Percentiles rank a stretch among this genome's conserved stretches.
Evolutionary conservation across 2,888 invertebrate species (phyloP).

Genomic region (Cheilosia grossa): DNA sequence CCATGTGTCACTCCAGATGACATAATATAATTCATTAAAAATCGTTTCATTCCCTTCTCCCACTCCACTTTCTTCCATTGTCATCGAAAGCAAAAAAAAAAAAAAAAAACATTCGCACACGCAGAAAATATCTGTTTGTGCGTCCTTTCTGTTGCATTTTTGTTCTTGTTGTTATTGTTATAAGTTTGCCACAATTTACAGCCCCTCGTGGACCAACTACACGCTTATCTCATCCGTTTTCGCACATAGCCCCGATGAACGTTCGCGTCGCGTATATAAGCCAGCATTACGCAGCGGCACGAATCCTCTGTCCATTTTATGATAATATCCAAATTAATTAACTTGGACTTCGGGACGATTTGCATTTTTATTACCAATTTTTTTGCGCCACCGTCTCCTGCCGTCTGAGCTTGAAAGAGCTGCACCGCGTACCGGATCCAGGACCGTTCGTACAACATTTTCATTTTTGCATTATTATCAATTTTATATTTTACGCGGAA

Average conservation of each 20-base stretch:
- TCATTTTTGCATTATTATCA: constrained; percentile 63
- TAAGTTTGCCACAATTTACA: constrained; percentile 59
- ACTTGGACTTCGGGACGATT: constrained; percentile 73
- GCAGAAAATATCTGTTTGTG: background rate
- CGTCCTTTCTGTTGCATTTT: constrained; percentile 30
- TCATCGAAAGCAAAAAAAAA: background rate
- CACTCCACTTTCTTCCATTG: constrained; percentile 28
- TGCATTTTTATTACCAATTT: constrained; percentile 75
- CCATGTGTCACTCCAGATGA: constrained; percentile 66
- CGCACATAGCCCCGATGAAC: constrained; percentile 16
- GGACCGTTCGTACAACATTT: constrained; percentile 12
- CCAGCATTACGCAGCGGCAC: constrained; percentile 56
- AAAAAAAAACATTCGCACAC: background rate
- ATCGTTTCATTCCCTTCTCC: constrained; percentile 51
- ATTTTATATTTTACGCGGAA: constrained; percentile 43
- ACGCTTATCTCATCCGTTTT: constrained; percentile 56
- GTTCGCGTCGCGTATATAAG: background rate
- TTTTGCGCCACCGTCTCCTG: constrained; percentile 38
- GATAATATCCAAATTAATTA: constrained; percentile 75
- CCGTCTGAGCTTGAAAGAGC: constrained; percentile 1
- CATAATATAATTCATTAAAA: constrained; percentile 70
- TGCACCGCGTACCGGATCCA: background rate
- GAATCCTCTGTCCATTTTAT: constrained; percentile 70
- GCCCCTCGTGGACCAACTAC: constrained; percentile 41
- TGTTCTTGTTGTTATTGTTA: constrained; percentile 3